Evolutionary conservation across 2,888 invertebrate genomes (phyloP).

Genomic region (Ornithoptera priamus): DNA sequence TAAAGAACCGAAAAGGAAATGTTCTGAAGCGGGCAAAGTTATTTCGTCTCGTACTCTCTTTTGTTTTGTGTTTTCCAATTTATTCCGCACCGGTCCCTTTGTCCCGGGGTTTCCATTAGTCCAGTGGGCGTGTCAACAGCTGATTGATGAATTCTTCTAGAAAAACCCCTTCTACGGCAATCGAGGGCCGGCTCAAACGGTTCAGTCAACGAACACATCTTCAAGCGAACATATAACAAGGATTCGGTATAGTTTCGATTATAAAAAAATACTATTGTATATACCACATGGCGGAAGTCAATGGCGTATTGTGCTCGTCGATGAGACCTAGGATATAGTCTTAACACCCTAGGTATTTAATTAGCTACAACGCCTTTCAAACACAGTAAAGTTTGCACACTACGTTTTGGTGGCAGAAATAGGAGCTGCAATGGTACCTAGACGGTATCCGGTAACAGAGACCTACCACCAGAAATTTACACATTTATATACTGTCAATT

Average conservation of each 20-base stretch:
- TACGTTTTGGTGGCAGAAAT: too few relatives aligned
- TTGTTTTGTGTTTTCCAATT: slow-evolving; percentile 38
- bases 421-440: too few relatives aligned
- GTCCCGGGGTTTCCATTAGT: slow-evolving; percentile 44
- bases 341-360: too few relatives aligned
- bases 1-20: neutral
- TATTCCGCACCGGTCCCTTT: slow-evolving; percentile 50
- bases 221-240: slow-evolving; percentile 15
- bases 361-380: too few relatives aligned
- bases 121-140: slow-evolving; percentile 47
- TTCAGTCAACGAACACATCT: slow-evolving; percentile 26
- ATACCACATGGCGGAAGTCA: too few relatives aligned
- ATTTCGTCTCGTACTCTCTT: slow-evolving; percentile 15
- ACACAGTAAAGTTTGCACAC: too few relatives aligned
- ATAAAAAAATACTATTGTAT: too few relatives aligned
- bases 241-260: neutral
- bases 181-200: slow-evolving; percentile 35
- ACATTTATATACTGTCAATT: neutral
- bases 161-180: slow-evolving; percentile 44
- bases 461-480: too few relatives aligned
- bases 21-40: neutral
- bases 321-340: too few relatives aligned
- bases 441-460: too few relatives aligned
- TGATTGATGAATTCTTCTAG: slow-evolving; percentile 54
- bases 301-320: too few relatives aligned